Base-by-base conservation (phyloP, 1,140 invertebrate species). In the Leptopilina clavipes region DNA sequence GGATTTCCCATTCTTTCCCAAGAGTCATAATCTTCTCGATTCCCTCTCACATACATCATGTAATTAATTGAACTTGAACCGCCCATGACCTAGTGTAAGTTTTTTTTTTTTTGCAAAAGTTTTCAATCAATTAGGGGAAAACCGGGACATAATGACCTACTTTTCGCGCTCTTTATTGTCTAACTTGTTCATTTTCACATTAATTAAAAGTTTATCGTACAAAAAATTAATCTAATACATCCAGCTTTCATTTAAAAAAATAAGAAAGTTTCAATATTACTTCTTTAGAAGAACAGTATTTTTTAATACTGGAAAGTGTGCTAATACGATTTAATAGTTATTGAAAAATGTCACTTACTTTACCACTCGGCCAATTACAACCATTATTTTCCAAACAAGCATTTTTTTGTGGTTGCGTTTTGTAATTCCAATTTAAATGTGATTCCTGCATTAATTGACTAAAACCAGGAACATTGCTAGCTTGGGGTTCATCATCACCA, bases 11-110 rank as follows among this genome's bases (percentile, higher is more conserved):
- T 70, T 40, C 90, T 89, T 12, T 91, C 92, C 95, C 95, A 96
- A 14, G 90, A 81, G 81, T 96, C 91, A 84, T 94, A 96, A 84
- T 95, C 93, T 7, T 83, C 83, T 3, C 86, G 90, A 84, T 94
- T 93, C 0, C 94, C 94, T 76, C 94, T 85, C 0, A 93, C 91
- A 83, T 95, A 95, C 56, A 93, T 92, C 93, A 95, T 94, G 25
- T 92, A 92, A 84, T 94, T 94, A 9, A 94, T 88, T 3, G 91
- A 89, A 48, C 92, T 93, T 12, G 92, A 93, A 9, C 94, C 94
- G 43, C 94, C 94, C 89, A 88, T 86, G 11, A 84, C 87, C 87
- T 86, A 14, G 14, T 14, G 14, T 44, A 48, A 48, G 3, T 48
- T 48, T 48, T 48, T 12, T 48, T 54, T 2, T 17, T 17, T 1